Evolutionary conservation across 2,888 invertebrate genomes (phyloP), one percentile per base, ranked within the genome.

Genomic region (Campoletis raptor): DNA sequence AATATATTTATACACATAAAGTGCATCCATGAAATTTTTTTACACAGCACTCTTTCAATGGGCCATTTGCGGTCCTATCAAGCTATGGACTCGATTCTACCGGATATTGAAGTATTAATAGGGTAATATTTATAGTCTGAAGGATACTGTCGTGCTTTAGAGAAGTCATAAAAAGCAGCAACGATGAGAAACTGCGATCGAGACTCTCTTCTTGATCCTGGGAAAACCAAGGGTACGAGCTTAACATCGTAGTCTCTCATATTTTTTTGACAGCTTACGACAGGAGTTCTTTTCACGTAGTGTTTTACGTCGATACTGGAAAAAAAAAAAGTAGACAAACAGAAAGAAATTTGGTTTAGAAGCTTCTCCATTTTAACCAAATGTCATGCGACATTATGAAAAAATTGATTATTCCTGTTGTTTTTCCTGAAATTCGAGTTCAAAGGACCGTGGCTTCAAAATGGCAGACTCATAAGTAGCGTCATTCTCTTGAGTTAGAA

Each of bases 71-170:
- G 79, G 72, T 69, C 82, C 81, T 76, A 81, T 72, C 45, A 73
- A 37, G 83, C 81, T 67, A 85, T 48, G 80, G 57, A 80, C 66
- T 70, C 61, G 85, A 83, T 77, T 74, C 54, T 37, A 64, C 42
- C 66, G 89, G 86, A 88, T 90, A 90, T 90, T 89, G 90, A 91
- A 91, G 90, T 90, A 91, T 91, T 91, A 91, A 92, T 89, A 87
- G 85, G 86, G 61, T 77, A 78, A 85, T 90, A 90, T 90, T 91
- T 89, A 89, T 89, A 77, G 87, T 66, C 82, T 79, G 77, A 42
- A 69, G 83, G 64, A 85, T 81, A 78, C 77, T 66, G 52, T 72
- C 67, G 73, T 82, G 73, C 73, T 73, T 66, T 54, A 76, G 67
- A 42, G 83, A 54, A 52, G 84, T 81, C 87, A 81, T 88, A 89